Conservation (phyloP, 2,888 invertebrate genomes). For the Xanthorhoe designata region DNA sequence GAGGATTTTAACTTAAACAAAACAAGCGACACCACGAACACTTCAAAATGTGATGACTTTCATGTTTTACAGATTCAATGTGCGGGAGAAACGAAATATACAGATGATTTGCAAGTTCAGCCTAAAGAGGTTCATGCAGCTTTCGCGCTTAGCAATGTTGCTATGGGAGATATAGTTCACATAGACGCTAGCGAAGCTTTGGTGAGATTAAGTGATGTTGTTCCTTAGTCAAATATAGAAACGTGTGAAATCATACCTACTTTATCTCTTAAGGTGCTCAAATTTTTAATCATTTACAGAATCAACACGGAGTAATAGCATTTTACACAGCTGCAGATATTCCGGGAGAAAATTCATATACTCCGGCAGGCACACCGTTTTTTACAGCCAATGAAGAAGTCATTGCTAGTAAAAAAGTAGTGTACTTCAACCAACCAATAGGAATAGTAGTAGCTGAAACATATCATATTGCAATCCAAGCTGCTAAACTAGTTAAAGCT, state of each 20-base stretch:
- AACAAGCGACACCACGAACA: background rate
- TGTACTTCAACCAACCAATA: constrained; percentile 65
- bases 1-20: no score
- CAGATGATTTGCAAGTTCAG: constrained; percentile 86
- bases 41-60: background rate
- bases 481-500: constrained; percentile 84
- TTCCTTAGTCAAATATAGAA: no score
- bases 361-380: constrained; percentile 50
- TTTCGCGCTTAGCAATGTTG: constrained; percentile 82
- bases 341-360: constrained; percentile 86
- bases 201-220: constrained; percentile 72
- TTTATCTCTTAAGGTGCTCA: background rate
- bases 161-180: constrained; percentile 83
- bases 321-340: constrained; percentile 88
- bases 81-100: constrained; percentile 88
- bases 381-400: constrained; percentile 63
- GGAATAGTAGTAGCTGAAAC: constrained; percentile 85
- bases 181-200: constrained; percentile 87
- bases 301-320: constrained; percentile 86
- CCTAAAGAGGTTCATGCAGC: constrained; percentile 88
- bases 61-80: constrained; percentile 75
- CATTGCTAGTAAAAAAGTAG: constrained; percentile 69
- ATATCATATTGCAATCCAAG: constrained; percentile 80
- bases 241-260: background rate
- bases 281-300: constrained; percentile 62